phyloP scores from a whole-genome alignment of 2,888 invertebrate genomes.

The Monoplex corrugatus region DNA sequence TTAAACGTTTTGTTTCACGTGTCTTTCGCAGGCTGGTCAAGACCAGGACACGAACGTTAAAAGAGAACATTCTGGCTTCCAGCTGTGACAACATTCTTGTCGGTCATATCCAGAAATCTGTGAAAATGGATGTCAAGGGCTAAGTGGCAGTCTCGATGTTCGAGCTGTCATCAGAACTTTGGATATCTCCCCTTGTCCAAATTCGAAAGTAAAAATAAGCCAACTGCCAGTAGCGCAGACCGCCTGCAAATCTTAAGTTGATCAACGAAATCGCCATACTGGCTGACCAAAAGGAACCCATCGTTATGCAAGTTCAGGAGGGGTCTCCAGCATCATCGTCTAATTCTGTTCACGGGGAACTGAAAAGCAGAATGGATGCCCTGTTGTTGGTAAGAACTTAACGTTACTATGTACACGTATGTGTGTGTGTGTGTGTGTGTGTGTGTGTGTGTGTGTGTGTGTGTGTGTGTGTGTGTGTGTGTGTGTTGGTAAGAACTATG shows the following conservation, averaged over 20 bases:
- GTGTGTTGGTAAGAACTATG: too few species aligned
- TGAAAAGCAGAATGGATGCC: slow-evolving; percentile 56
- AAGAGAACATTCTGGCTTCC: not conserved
- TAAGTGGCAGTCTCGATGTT: slow-evolving; percentile 40
- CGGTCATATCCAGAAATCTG: not conserved
- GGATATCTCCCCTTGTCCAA: not conserved
- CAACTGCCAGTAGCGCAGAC: too few species aligned
- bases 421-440: not conserved
- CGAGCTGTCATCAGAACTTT: slow-evolving; percentile 32
- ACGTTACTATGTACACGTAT: not conserved
- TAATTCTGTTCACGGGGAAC: not conserved
- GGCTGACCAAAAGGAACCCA: slow-evolving; percentile 28
- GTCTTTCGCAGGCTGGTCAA: not conserved
- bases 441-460: not conserved
- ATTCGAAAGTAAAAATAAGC: slow-evolving; percentile 24
- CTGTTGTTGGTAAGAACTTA: slow-evolving; percentile 55
- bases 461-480: not conserved
- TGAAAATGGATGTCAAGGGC: slow-evolving; percentile 41
- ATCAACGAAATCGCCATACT: not conserved
- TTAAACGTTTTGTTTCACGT: not conserved
- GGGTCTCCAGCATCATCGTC: not conserved
- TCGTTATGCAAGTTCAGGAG: slow-evolving; percentile 31
- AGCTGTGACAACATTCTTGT: not conserved
- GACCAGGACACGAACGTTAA: not conserved
- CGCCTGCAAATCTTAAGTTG: too few species aligned